phyloP scores from a whole-genome alignment of 2,113 vertebrate genomes.

The Lates calcarifer region DNA sequence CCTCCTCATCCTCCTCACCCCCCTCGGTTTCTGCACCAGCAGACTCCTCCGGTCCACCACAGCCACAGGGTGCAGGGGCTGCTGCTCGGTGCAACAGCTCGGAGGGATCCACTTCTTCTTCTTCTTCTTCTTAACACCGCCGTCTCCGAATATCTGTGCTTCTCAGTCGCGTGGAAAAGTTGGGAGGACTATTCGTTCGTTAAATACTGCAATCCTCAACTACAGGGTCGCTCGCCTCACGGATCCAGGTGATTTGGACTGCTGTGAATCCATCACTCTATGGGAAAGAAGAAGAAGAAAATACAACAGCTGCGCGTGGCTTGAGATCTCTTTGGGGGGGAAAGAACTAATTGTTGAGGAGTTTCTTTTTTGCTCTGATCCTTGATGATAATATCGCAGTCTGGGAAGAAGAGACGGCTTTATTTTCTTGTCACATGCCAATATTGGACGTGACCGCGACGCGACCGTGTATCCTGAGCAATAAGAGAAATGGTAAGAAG shows the following conservation, averaged over 20 bases:
- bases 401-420: constrained; percentile 3
- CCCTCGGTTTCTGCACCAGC: constrained; percentile 47
- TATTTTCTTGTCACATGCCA: constrained; percentile 23
- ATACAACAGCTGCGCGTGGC: not conserved
- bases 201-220: not conserved
- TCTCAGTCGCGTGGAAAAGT: constrained; percentile 59
- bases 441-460: constrained; percentile 40
- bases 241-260: constrained; percentile 16
- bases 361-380: constrained; percentile 6
- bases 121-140: too few relatives aligned
- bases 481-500: constrained; percentile 64
- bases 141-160: not conserved
- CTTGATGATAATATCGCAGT: not conserved
- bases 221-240: constrained; percentile 2
- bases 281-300: constrained; percentile 11
- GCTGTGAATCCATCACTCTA: not conserved
- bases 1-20: too few relatives aligned
- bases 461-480: constrained; percentile 6
- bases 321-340: constrained; percentile 11
- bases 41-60: constrained; percentile 50
- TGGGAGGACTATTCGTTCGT: constrained; percentile 22
- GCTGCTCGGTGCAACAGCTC: constrained; percentile 28
- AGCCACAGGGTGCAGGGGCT: constrained; percentile 53
- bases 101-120: constrained; percentile 27
- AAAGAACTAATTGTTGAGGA: constrained; percentile 24